Conservation (phyloP, 2,113 vertebrate species). For the Verasper variegatus region DNA sequence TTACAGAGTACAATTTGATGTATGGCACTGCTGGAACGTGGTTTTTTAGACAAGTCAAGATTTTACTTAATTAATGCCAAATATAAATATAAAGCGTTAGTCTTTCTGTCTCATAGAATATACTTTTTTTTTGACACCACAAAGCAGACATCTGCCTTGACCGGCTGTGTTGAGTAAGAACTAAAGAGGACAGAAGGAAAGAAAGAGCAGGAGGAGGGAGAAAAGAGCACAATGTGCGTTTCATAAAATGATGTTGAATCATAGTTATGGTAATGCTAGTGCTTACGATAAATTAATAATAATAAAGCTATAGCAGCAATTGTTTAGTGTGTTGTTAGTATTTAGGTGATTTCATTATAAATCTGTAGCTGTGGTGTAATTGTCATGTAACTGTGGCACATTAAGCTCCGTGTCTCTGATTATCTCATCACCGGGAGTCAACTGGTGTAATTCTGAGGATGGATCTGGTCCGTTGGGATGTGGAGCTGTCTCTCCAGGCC, state of each 20-base stretch:
- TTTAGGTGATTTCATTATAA: not conserved
- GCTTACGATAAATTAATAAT: not conserved
- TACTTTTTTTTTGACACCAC: too few relatives aligned
- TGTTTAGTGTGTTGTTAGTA: not conserved
- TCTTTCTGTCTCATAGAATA: too few relatives aligned
- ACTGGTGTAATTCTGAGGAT: conserved; percentile 44
- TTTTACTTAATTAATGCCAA: too few relatives aligned
- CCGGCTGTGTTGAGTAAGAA: not conserved
- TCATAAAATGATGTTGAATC: too few relatives aligned
- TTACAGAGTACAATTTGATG: too few relatives aligned
- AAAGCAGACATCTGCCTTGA: too few relatives aligned
- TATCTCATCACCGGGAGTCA: conserved; percentile 47
- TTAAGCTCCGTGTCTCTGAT: conserved; percentile 23
- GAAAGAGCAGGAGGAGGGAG: not conserved
- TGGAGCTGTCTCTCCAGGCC: conserved; percentile 43
- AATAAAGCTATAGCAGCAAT: not conserved
- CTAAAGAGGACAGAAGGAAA: not conserved
- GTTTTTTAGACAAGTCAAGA: too few relatives aligned
- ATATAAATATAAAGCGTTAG: too few relatives aligned
- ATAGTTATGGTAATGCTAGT: not conserved
- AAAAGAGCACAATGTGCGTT: not conserved
- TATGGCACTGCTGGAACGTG: too few relatives aligned
- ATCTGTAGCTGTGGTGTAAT: too few relatives aligned
- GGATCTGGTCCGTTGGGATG: conserved; percentile 58
- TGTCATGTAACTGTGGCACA: conserved; percentile 16